Percentiles rank a stretch among this genome's conserved stretches.
Evolutionary conservation across 2,888 invertebrate species (phyloP).

Genomic region (Myopa testacea): DNA sequence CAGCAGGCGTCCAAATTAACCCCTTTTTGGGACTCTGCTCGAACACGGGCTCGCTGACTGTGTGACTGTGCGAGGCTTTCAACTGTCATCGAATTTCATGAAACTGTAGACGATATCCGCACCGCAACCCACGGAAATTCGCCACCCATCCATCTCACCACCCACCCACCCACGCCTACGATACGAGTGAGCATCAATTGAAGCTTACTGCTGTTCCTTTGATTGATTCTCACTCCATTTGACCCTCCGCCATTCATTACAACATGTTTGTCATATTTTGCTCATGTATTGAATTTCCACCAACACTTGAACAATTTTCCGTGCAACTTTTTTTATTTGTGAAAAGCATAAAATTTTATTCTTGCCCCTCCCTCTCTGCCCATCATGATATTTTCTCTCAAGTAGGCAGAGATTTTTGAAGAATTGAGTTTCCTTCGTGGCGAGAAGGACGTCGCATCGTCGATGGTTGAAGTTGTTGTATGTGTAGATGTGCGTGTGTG

Average conservation of each 20-base stretch:
- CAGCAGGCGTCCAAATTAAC: conserved; percentile 48
- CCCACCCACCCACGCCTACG: conserved; percentile 1
- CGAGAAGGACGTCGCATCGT: not conserved
- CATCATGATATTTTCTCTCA: not conserved
- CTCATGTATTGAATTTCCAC: conserved; percentile 30
- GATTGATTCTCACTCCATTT: conserved; percentile 30
- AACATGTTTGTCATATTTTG: conserved; percentile 9
- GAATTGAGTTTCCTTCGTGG: conserved; percentile 13
- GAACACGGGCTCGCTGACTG: not conserved
- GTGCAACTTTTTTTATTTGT: conserved; percentile 25
- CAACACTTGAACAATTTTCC: conserved; percentile 3
- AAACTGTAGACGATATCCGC: conserved; percentile 13
- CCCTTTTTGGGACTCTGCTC: conserved; percentile 37
- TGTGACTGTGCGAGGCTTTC: not conserved
- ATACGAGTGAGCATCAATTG: not conserved
- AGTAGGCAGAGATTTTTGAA: conserved; percentile 17
- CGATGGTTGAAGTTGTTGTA: not conserved
- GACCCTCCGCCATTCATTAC: no score
- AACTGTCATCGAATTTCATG: not conserved
- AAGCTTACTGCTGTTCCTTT: conserved; percentile 30
- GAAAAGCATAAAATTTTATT: conserved; percentile 20
- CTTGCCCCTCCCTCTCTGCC: not conserved
- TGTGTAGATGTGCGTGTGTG: not conserved
- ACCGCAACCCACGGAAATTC: not conserved
- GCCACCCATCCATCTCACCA: not conserved